Conservation (phyloP, 2,797 vertebrate species). For the Spheniscus humboldti region DNA sequence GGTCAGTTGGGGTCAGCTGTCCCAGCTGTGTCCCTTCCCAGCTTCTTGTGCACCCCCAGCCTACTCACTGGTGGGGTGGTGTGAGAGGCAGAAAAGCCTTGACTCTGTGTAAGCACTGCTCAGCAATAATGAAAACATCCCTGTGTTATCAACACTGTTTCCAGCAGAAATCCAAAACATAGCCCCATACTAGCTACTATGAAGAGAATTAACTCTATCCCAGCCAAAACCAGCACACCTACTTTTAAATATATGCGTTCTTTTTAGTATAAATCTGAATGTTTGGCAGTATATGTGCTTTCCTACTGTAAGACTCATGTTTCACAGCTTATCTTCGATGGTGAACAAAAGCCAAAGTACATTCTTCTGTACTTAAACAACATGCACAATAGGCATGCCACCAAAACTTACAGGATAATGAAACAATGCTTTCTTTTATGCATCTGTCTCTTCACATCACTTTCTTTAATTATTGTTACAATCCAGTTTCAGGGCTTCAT, state of each 20-base stretch:
- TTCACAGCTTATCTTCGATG: background rate
- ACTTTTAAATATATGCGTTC: background rate
- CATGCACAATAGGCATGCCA: background rate
- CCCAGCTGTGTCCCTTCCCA: too few species aligned
- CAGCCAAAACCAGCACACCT: too few species aligned
- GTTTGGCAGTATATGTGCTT: background rate
- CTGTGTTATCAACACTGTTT: too few species aligned
- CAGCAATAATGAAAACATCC: too few species aligned
- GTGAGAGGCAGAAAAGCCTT: too few species aligned
- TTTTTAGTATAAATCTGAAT: background rate
- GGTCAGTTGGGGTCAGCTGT: too few species aligned
- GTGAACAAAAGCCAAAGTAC: background rate
- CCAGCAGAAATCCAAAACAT: too few species aligned
- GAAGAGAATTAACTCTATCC: too few species aligned
- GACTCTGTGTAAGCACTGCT: too few species aligned
- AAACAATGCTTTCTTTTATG: slow-evolving; percentile 2
- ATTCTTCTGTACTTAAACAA: background rate
- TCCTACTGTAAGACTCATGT: background rate
- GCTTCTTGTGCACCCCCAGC: too few species aligned
- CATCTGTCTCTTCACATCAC: slow-evolving; percentile 6
- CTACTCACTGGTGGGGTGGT: too few species aligned
- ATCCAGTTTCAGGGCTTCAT: background rate
- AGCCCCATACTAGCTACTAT: too few species aligned
- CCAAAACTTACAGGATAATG: slow-evolving; percentile 13
- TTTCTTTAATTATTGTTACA: background rate